phyloP scores from a whole-genome alignment of 2,888 invertebrate genomes.

The Punctoribates punctum region DNA sequence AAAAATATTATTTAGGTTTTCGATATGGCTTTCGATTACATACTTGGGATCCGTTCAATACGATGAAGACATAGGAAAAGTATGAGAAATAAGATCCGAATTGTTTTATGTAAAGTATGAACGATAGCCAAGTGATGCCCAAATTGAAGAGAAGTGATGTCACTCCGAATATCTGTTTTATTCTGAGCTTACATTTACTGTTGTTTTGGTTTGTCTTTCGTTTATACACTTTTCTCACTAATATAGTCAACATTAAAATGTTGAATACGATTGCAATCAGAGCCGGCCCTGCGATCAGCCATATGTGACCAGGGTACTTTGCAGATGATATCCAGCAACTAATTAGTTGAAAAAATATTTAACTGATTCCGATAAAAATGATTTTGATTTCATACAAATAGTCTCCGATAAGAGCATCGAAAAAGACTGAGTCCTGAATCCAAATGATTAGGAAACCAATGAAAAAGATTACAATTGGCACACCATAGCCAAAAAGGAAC shows the following conservation, averaged over 20 bases:
- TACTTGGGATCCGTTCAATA: slow-evolving; percentile 48
- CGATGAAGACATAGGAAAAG: slow-evolving; percentile 46
- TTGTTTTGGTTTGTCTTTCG: background rate
- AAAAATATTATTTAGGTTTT: background rate
- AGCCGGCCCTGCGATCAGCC: background rate
- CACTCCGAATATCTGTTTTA: slow-evolving; percentile 31
- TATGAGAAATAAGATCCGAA: slow-evolving; percentile 31
- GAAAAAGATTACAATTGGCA: background rate
- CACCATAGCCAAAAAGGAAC: slow-evolving; percentile 14
- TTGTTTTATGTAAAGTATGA: slow-evolving; percentile 45
- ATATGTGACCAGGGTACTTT: slow-evolving; percentile 23
- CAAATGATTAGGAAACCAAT: slow-evolving; percentile 15
- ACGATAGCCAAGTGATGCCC: slow-evolving; percentile 47
- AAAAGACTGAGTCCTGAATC: background rate
- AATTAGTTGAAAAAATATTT: background rate
- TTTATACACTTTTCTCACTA: background rate
- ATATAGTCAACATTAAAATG: background rate
- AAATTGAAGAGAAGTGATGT: slow-evolving; percentile 43
- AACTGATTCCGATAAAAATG: background rate
- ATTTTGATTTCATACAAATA: slow-evolving; percentile 25
- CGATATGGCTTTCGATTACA: background rate
- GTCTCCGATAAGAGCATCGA: slow-evolving; percentile 34
- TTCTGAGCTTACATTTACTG: background rate
- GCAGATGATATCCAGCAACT: slow-evolving; percentile 39
- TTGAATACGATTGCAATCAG: slow-evolving; percentile 17